These are phyloP conservation scores for Chelmon rostratus DNA, from an alignment of 2,797 vertebrate species.

Conservation along the genomic window DNA sequence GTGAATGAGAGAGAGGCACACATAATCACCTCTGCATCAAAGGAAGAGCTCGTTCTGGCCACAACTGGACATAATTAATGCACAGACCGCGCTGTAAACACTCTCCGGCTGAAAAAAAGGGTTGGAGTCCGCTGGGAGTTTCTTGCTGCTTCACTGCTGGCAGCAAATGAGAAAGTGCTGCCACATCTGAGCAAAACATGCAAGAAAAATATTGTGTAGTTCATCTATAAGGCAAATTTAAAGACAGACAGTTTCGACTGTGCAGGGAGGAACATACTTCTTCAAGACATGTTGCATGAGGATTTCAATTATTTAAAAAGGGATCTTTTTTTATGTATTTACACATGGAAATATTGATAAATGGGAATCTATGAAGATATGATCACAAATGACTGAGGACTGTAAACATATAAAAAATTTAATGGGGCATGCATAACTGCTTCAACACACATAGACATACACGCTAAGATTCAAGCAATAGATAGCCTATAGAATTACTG, in stretches of 20 bases:
- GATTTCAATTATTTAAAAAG: slow-evolving; percentile 23
- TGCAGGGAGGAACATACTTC: neutral
- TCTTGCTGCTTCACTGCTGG: neutral
- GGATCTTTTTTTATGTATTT: neutral
- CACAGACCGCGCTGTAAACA: neutral
- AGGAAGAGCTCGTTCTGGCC: slow-evolving; percentile 1
- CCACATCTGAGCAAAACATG: slow-evolving; percentile 6
- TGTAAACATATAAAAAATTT: slow-evolving; percentile 24
- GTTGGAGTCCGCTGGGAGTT: slow-evolving; percentile 10
- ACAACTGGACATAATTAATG: slow-evolving; percentile 32
- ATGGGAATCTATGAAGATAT: neutral
- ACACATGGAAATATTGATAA: slow-evolving; percentile 14
- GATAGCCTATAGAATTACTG: neutral
- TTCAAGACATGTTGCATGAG: neutral
- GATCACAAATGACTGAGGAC: neutral
- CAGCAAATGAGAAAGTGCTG: slow-evolving; percentile 16
- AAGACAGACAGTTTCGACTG: neutral
- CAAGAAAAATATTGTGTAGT: neutral
- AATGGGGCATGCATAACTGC: neutral
- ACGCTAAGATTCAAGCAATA: slow-evolving; percentile 25
- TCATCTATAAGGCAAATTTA: slow-evolving; percentile 14
- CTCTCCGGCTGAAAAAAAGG: neutral
- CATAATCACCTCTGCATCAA: slow-evolving; percentile 10
- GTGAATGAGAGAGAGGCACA: neutral
- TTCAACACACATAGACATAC: neutral